phyloP scores from a whole-genome alignment of 2,888 invertebrate species.

The Galerucella nymphaeae region DNA sequence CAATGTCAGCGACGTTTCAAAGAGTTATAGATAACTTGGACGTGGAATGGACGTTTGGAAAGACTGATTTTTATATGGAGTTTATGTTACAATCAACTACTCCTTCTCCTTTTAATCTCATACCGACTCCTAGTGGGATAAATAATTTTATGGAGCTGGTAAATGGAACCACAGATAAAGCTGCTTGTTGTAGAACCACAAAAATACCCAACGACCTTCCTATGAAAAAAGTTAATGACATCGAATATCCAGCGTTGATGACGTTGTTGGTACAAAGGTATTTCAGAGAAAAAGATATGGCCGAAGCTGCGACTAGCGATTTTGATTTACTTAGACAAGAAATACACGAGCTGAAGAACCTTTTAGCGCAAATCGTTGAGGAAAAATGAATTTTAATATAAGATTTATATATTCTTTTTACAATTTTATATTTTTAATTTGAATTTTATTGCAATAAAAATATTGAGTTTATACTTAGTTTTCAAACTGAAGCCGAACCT shows the following conservation, averaged over 20 bases:
- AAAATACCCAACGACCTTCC: conserved; percentile 40
- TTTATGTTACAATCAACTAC: conserved; percentile 77
- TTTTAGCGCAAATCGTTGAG: conserved; percentile 56
- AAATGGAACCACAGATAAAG: conserved; percentile 62
- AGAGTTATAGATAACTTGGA: conserved; percentile 75
- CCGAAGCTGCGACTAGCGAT: conserved; percentile 62
- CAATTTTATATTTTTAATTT: background rate
- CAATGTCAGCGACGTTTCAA: conserved; percentile 82
- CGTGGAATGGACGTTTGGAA: conserved; percentile 82
- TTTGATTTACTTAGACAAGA: conserved; percentile 66
- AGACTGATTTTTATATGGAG: conserved; percentile 78
- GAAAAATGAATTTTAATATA: conserved; percentile 41
- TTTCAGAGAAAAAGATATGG: conserved; percentile 67
- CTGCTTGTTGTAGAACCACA: conserved; percentile 64
- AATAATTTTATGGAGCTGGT: conserved; percentile 66
- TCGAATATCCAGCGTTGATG: conserved; percentile 70
- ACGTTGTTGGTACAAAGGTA: conserved; percentile 72
- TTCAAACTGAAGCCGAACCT: too few relatives aligned
- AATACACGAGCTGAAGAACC: conserved; percentile 61
- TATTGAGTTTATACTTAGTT: too few relatives aligned
- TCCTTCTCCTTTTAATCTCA: conserved; percentile 78
- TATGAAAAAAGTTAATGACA: conserved; percentile 41
- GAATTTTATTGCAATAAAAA: background rate
- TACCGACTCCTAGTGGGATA: conserved; percentile 71
- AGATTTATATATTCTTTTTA: background rate